Evolutionary conservation across 2,888 invertebrate species (phyloP).

Genomic region (Oscheius onirici): DNA sequence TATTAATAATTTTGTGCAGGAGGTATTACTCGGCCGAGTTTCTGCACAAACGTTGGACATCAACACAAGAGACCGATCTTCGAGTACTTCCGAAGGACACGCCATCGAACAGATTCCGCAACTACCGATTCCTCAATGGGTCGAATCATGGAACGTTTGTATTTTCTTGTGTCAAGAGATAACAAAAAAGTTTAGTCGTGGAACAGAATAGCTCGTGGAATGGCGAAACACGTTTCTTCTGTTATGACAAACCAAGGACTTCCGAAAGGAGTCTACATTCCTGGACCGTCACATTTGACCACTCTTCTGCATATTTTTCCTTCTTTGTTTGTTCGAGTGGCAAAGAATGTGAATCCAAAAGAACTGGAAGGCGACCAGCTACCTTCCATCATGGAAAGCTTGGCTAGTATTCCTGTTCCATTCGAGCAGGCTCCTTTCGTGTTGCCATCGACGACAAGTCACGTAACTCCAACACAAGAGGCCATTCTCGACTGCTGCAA

Average conservation of each 20-base stretch:
- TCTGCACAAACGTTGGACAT: conserved; percentile 58
- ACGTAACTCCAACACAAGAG: conserved; percentile 86
- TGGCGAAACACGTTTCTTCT: conserved; percentile 36
- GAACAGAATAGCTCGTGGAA: conserved; percentile 46
- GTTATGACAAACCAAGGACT: neutral
- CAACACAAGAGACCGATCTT: conserved; percentile 39
- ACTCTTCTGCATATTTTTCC: conserved; percentile 95
- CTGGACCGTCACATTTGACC: conserved; percentile 91
- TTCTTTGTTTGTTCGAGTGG: conserved; percentile 79
- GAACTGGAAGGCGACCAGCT: conserved; percentile 52
- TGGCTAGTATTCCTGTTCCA: conserved; percentile 84
- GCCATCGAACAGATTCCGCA: conserved; percentile 44
- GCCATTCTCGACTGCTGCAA: conserved; percentile 87
- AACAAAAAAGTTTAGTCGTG: conserved; percentile 35
- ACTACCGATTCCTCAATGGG: conserved; percentile 64
- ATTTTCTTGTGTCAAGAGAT: neutral
- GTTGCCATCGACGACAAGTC: conserved; percentile 81
- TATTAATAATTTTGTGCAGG: neutral
- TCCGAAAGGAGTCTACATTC: conserved; percentile 78
- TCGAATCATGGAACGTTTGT: conserved; percentile 64
- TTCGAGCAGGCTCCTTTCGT: conserved; percentile 85
- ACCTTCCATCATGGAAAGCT: conserved; percentile 74
- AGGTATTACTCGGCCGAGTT: conserved; percentile 51
- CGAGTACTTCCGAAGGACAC: conserved; percentile 33
- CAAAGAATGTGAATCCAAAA: conserved; percentile 41